A percentile compares a stretch with the other conserved stretches of the same genome.
Evolutionary conservation across 2,797 vertebrate species (phyloP).

Genomic region (Pagetopsis macropterus): DNA sequence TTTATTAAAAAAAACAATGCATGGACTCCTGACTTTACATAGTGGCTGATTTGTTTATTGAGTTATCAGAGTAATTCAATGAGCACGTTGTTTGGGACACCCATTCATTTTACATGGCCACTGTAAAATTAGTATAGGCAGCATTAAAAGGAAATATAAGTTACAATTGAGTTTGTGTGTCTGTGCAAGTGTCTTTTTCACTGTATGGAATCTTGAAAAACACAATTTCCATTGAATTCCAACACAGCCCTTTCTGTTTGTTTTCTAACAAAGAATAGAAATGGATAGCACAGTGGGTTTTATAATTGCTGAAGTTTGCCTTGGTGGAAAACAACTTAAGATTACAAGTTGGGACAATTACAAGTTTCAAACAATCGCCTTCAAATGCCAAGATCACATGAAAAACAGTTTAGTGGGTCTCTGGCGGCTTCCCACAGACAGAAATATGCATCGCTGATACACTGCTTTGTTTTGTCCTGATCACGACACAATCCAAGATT

Average conservation of each 20-base stretch:
- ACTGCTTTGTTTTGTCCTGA: constrained; percentile 33
- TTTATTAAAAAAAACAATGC: neutral
- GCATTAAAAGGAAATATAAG: neutral
- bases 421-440: constrained; percentile 43
- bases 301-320: constrained; percentile 51
- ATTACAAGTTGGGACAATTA: constrained; percentile 68
- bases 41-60: neutral
- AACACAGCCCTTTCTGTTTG: constrained; percentile 37
- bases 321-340: constrained; percentile 57
- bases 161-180: neutral
- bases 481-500: constrained; percentile 18
- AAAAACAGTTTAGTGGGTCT: constrained; percentile 41
- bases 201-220: constrained; percentile 24
- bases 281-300: constrained; percentile 37
- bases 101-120: neutral
- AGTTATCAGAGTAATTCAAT: constrained; percentile 18
- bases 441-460: constrained; percentile 56
- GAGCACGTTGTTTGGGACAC: neutral
- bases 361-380: constrained; percentile 61
- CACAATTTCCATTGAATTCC: constrained; percentile 36
- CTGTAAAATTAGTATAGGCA: neutral
- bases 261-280: constrained; percentile 55
- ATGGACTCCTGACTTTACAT: neutral
- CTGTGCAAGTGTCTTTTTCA: constrained; percentile 5
- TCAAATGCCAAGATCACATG: constrained; percentile 51